Base-by-base conservation (phyloP, 2,888 invertebrate genomes). In the Stenolophus ochropezus region DNA sequence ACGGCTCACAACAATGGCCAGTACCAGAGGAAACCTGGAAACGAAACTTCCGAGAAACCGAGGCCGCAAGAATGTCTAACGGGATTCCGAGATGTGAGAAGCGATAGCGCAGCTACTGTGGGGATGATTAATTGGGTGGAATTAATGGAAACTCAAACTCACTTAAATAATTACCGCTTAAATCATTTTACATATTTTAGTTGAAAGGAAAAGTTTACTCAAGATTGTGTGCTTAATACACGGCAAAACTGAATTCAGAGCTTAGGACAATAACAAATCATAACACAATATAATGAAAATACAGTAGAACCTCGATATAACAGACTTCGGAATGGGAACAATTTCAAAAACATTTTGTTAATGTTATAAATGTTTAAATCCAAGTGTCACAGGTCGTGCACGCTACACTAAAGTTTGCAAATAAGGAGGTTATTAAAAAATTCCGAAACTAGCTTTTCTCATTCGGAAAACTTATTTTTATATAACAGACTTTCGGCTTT, bases 41-140 rank as follows among this genome's bases (percentile, higher is more conserved):
- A 61, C 61, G 14, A 61, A 61, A 61, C 61, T 61, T 61, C 61
- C 14, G 61, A 27, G 61, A 61, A 61, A 25, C n/a, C 23, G 61
- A 61, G 23, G 25, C 61, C 23, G 25, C 23, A 61, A 61, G 61
- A 61, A 61, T 61, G 20, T 61, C 61, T 23, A 61, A 61, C 61
- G 61, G 61, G 61, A 61, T 25, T 61, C 61, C 25, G 61, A n/a
- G 61, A 61, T 5, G 61, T 25, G n/a, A 3, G 23, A 4, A 11
- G 21, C 4, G 61, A 61, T 61, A 61, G 61, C 61, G 61, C 23
- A 6, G 23, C 14, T 61, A 21, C 23, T 61, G 21, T 11, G 14
- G 56, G 21, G 56, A 56, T 56, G 21, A 56, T 56, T 56, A 56
- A 56, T 56, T 56, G 56, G 56, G n/a, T 4, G 25, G 61, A 61